Conservation (phyloP, 2,113 vertebrate genomes). For the Acanthochromis polyacanthus region DNA sequence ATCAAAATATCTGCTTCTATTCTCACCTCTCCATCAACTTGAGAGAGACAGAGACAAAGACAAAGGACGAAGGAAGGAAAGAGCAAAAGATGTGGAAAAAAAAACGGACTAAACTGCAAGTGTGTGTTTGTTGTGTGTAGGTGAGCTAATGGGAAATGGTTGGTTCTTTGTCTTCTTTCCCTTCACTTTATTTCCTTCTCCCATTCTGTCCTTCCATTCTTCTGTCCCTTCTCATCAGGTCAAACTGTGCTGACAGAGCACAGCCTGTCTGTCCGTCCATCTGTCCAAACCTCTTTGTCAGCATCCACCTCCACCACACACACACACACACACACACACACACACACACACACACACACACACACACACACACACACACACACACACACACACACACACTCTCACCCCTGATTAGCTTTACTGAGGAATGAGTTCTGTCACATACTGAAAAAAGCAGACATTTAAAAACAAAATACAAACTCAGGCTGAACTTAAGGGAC, state of each 20-base stretch:
- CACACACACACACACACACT: constrained; percentile 13
- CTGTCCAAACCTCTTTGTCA: constrained; percentile 46
- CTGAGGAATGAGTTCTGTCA: constrained; percentile 15
- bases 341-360: constrained; percentile 8
- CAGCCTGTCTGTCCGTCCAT: constrained; percentile 29
- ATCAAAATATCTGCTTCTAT: too few relatives aligned
- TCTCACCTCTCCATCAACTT: too few relatives aligned
- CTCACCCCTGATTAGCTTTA: constrained; percentile 36
- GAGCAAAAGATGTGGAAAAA: too few relatives aligned
- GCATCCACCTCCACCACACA: background rate
- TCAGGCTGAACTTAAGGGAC: background rate
- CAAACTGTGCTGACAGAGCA: constrained; percentile 50
- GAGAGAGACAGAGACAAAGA: too few relatives aligned
- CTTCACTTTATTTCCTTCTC: constrained; percentile 2
- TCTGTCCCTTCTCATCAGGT: constrained; percentile 30
- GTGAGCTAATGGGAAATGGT: too few relatives aligned
- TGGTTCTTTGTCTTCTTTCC: constrained; percentile 10
- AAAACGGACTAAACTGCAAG: too few relatives aligned
- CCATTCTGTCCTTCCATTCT: constrained; percentile 6
- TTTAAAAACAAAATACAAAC: background rate
- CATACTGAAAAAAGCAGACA: background rate
- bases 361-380: constrained; percentile 4
- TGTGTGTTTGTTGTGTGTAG: too few relatives aligned
- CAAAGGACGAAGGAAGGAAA: too few relatives aligned
- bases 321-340: constrained; percentile 1